These are phyloP conservation scores for Hermetia illucens DNA, from an alignment of 1,140 invertebrate species.

Conservation along the genomic window DNA sequence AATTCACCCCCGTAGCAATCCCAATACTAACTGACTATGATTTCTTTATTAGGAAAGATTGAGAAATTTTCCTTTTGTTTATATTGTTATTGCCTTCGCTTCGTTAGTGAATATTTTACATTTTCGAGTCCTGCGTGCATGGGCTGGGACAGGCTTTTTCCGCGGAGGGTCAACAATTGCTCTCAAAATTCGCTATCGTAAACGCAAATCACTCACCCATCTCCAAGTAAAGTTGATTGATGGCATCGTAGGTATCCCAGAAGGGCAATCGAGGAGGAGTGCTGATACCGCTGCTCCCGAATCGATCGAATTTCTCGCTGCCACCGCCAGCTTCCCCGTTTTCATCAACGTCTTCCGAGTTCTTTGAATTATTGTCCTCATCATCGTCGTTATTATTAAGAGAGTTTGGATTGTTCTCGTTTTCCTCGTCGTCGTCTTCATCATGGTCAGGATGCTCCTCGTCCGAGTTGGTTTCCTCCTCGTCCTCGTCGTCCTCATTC, in stretches of 20 bases:
- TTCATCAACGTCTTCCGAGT: too few relatives aligned
- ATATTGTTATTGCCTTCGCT: too few relatives aligned
- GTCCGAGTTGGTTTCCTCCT: slow-evolving; percentile 1
- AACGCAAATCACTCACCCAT: slow-evolving; percentile 42
- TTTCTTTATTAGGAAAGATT: too few relatives aligned
- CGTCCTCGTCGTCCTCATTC: background rate
- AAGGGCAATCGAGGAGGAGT: slow-evolving; percentile 40
- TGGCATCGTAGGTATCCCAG: slow-evolving; percentile 80
- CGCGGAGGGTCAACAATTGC: background rate
- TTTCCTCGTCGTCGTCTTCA: slow-evolving; percentile 3
- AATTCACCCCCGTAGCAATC: too few relatives aligned
- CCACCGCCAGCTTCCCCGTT: slow-evolving; percentile 10
- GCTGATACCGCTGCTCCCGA: slow-evolving; percentile 7
- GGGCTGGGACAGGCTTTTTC: background rate
- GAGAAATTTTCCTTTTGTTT: too few relatives aligned
- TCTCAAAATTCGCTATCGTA: background rate
- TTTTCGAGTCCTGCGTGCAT: too few relatives aligned
- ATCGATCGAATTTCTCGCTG: slow-evolving; percentile 12
- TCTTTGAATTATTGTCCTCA: slow-evolving; percentile 2
- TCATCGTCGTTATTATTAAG: too few relatives aligned
- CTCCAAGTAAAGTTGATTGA: slow-evolving; percentile 77
- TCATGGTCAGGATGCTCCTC: slow-evolving; percentile 3
- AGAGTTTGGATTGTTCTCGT: too few relatives aligned
- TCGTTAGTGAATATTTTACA: too few relatives aligned
- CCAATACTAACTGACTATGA: too few relatives aligned